phyloP scores from a whole-genome alignment of 2,113 vertebrate genomes.

The Paracanthobrama guichenoti region DNA sequence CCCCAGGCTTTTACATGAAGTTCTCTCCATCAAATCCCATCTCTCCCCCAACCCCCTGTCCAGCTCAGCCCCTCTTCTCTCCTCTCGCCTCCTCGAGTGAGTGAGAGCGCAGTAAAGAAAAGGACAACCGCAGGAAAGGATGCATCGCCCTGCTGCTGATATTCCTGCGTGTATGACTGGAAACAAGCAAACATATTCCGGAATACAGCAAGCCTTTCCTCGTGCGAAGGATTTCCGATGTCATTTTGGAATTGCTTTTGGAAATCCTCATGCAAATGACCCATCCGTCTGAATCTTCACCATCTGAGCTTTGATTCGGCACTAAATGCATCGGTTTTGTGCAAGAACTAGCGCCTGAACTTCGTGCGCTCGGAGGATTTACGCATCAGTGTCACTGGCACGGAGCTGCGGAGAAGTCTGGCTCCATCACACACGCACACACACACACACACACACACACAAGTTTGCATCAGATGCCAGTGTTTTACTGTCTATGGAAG shows the following conservation, averaged over 20 bases:
- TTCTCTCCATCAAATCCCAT: slow-evolving; percentile 53
- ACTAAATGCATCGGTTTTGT: background rate
- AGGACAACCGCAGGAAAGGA: slow-evolving; percentile 47
- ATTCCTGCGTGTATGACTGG: background rate
- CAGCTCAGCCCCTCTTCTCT: slow-evolving; percentile 43
- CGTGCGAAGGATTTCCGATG: background rate
- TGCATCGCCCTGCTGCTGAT: slow-evolving; percentile 33
- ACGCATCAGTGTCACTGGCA: background rate
- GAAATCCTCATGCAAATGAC: slow-evolving; percentile 5
- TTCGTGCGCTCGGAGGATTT: slow-evolving; percentile 19
- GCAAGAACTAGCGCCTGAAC: slow-evolving; percentile 2
- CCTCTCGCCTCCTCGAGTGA: slow-evolving; percentile 19
- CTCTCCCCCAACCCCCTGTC: slow-evolving; percentile 47
- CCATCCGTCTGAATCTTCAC: background rate
- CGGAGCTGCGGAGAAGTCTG: slow-evolving; percentile 1
- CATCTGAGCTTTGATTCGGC: background rate
- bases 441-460: background rate
- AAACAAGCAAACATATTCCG: background rate
- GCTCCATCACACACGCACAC: background rate
- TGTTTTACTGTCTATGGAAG: background rate
- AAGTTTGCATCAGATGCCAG: background rate
- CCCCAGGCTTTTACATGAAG: slow-evolving; percentile 56
- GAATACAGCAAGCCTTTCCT: slow-evolving; percentile 3
- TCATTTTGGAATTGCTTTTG: slow-evolving; percentile 3
- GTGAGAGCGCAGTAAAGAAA: slow-evolving; percentile 30